Evolutionary conservation across 2,797 vertebrate genomes (phyloP).

Genomic region (Selene dorsalis): DNA sequence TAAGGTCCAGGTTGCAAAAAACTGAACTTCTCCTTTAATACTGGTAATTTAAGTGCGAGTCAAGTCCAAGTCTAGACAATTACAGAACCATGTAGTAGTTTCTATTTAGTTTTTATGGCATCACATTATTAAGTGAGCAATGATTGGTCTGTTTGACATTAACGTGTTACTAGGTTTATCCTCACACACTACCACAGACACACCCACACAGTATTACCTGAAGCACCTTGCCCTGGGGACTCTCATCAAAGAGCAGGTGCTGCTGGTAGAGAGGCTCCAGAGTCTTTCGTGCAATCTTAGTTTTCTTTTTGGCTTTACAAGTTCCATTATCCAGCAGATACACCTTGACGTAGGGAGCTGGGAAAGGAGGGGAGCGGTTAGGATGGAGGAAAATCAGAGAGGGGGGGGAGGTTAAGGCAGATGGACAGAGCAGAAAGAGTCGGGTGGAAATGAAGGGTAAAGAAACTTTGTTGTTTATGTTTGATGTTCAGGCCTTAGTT

Average conservation of each 20-base stretch:
- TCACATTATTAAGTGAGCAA: too few species aligned
- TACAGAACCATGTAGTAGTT: too few species aligned
- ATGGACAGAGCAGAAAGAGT: background rate
- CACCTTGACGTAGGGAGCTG: constrained; percentile 98
- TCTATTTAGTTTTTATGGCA: too few species aligned
- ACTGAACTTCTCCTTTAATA: too few species aligned
- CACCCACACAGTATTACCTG: constrained; percentile 85
- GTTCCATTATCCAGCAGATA: constrained; percentile 96
- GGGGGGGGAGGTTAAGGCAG: background rate
- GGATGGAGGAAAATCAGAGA: background rate
- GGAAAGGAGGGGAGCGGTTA: constrained; percentile 23
- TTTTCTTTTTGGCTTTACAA: constrained; percentile 99
- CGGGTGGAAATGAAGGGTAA: background rate
- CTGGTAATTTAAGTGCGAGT: too few species aligned
- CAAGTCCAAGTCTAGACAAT: too few species aligned
- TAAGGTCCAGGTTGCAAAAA: too few species aligned
- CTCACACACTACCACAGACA: background rate
- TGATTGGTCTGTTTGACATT: too few species aligned
- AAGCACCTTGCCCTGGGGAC: constrained; percentile 97
- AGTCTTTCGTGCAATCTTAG: constrained; percentile 99
- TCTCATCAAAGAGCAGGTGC: constrained; percentile 95
- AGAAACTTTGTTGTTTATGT: background rate
- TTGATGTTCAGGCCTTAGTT: background rate
- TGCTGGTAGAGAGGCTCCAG: constrained; percentile 99
- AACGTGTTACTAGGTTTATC: too few species aligned